phyloP scores from a whole-genome alignment of 2,113 vertebrate genomes.

The Noturus placidus region DNA sequence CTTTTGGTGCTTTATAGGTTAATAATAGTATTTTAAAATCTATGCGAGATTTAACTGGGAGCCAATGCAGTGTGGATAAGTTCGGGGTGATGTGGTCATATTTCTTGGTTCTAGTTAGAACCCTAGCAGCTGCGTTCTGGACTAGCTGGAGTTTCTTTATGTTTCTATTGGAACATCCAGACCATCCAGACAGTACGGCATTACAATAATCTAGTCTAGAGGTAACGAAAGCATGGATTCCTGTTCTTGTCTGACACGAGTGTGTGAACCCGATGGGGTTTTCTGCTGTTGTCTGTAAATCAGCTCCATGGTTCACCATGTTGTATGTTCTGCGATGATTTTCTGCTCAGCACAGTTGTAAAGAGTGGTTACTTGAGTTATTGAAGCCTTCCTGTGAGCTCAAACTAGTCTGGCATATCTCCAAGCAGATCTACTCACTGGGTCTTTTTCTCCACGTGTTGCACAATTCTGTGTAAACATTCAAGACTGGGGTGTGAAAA shows the following conservation, averaged over 20 bases:
- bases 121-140: too few relatives aligned
- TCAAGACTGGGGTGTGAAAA: background rate
- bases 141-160: too few relatives aligned
- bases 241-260: background rate
- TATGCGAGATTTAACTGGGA: too few relatives aligned
- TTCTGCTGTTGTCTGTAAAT: background rate
- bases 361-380: background rate
- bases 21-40: too few relatives aligned
- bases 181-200: too few relatives aligned
- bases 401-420: background rate
- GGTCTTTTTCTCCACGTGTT: background rate
- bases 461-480: background rate
- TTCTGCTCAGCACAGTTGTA: background rate
- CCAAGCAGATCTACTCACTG: background rate
- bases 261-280: rapidly evolving
- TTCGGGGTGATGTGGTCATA: too few relatives aligned
- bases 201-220: too few relatives aligned
- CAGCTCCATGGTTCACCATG: background rate
- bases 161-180: too few relatives aligned
- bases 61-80: too few relatives aligned
- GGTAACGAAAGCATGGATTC: too few relatives aligned
- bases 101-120: too few relatives aligned
- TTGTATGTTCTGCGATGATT: background rate
- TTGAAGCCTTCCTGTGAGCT: background rate
- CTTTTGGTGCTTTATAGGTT: too few relatives aligned